phyloP scores from a whole-genome alignment of 2,113 vertebrate genomes.

The Drymodes brunneopygia region DNA sequence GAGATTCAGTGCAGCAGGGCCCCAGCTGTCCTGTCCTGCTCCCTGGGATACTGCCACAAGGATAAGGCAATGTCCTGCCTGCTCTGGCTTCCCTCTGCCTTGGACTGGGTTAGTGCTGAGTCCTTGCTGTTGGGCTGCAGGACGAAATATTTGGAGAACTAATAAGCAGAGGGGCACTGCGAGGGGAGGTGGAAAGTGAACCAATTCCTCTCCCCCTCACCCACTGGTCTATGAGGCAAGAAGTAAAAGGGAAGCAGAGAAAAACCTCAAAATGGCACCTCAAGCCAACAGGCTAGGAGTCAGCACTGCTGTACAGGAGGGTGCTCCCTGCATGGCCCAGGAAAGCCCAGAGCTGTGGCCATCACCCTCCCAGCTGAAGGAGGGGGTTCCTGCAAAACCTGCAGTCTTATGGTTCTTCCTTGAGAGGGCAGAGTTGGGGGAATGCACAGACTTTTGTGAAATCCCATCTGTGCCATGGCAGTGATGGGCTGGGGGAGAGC shows the following conservation, averaged over 20 bases:
- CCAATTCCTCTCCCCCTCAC: not conserved
- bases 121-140: not conserved
- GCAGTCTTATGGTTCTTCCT: not conserved
- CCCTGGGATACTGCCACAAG: not conserved
- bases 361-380: not conserved
- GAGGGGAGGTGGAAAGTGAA: constrained; percentile 15
- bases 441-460: not conserved
- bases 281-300: not conserved
- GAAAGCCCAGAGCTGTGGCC: not conserved
- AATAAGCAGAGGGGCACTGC: constrained; percentile 39
- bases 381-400: not conserved
- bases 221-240: not conserved
- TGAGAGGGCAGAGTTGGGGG: not conserved
- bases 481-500: constrained; percentile 37
- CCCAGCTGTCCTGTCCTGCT: not conserved
- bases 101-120: not conserved
- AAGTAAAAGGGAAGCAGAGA: not conserved
- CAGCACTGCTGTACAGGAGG: not conserved
- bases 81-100: not conserved
- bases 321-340: not conserved
- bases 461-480: not conserved
- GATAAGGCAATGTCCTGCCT: not conserved
- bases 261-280: not conserved
- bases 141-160: constrained; percentile 18
- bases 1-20: not conserved